Evolutionary conservation across 2,797 vertebrate genomes (phyloP).

Genomic region (Cyprinella venusta): DNA sequence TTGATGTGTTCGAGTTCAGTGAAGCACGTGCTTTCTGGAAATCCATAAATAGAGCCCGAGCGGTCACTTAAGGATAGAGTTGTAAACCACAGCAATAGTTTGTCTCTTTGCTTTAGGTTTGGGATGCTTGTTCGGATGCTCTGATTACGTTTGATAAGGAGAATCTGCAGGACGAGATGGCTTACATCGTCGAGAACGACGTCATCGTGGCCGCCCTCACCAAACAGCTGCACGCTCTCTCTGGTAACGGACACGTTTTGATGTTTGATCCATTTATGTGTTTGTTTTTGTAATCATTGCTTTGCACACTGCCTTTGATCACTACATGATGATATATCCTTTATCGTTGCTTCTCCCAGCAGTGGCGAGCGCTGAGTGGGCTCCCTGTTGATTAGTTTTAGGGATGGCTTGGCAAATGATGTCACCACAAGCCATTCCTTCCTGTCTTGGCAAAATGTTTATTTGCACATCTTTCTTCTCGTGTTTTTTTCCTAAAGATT

Average conservation of each 20-base stretch:
- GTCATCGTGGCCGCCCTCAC: slow-evolving; percentile 90
- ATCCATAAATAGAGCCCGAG: slow-evolving; percentile 69
- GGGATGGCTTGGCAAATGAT: slow-evolving; percentile 63
- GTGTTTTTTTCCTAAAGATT: slow-evolving; percentile 66
- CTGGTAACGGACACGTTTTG: slow-evolving; percentile 75
- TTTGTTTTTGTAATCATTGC: slow-evolving; percentile 18
- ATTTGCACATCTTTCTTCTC: slow-evolving; percentile 64
- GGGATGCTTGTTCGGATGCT: slow-evolving; percentile 98
- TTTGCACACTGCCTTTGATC: slow-evolving; percentile 17
- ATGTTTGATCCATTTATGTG: slow-evolving; percentile 47
- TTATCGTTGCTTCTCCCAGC: slow-evolving; percentile 43
- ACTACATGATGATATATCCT: slow-evolving; percentile 15
- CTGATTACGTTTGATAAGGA: slow-evolving; percentile 97
- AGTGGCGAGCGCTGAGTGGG: too few relatives aligned
- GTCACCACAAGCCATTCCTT: slow-evolving; percentile 70
- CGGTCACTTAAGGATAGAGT: slow-evolving; percentile 70
- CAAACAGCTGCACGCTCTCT: slow-evolving; percentile 86
- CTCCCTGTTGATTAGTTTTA: slow-evolving; percentile 62
- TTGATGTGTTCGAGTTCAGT: slow-evolving; percentile 76
- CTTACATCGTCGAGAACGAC: slow-evolving; percentile 96
- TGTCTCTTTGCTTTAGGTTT: slow-evolving; percentile 78
- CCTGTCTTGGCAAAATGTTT: slow-evolving; percentile 70
- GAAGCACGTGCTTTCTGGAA: slow-evolving; percentile 62
- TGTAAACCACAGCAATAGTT: slow-evolving; percentile 70
- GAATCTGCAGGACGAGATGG: slow-evolving; percentile 91